A percentile compares a stretch with the other conserved stretches of the same genome.
phyloP scores from a whole-genome alignment of 1,140 invertebrate species.

The Eumeta japonica region DNA sequence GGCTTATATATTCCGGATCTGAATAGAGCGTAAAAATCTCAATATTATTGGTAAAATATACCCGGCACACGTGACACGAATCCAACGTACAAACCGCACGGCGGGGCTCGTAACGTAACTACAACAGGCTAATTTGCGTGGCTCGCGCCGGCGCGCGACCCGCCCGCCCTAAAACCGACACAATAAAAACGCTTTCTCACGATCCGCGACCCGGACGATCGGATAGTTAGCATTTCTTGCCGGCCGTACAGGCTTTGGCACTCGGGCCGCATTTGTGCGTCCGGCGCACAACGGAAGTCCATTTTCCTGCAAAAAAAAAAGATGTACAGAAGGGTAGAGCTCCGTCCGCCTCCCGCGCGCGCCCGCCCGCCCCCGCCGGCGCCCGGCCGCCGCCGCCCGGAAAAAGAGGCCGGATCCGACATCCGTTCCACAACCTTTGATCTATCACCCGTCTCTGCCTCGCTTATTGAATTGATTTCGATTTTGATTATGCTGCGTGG shows the following conservation, averaged over 20 bases:
- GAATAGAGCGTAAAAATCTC: no score
- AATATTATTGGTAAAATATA: no score
- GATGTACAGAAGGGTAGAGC: not conserved
- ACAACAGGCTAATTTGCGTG: no score
- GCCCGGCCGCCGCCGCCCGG: not conserved
- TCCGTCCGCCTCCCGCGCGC: not conserved
- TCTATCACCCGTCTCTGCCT: no score
- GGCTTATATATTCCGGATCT: no score
- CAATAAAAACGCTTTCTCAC: constrained; percentile 32
- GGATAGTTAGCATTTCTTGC: constrained; percentile 18
- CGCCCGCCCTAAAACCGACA: no score
- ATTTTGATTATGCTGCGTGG: no score
- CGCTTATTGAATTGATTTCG: no score
- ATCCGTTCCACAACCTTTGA: not conserved
- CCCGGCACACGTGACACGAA: no score
- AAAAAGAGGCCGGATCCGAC: not conserved
- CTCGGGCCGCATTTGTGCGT: constrained; percentile 33
- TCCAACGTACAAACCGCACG: no score
- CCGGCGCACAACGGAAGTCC: constrained; percentile 35
- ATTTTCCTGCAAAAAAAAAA: constrained; percentile 36
- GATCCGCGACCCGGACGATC: constrained; percentile 14
- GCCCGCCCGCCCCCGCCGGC: not conserved
- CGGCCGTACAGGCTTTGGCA: constrained; percentile 33
- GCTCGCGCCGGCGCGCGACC: no score
- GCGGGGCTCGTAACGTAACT: no score